Conservation (phyloP, 1,140 invertebrate genomes). For the Steinernema feltiae region DNA sequence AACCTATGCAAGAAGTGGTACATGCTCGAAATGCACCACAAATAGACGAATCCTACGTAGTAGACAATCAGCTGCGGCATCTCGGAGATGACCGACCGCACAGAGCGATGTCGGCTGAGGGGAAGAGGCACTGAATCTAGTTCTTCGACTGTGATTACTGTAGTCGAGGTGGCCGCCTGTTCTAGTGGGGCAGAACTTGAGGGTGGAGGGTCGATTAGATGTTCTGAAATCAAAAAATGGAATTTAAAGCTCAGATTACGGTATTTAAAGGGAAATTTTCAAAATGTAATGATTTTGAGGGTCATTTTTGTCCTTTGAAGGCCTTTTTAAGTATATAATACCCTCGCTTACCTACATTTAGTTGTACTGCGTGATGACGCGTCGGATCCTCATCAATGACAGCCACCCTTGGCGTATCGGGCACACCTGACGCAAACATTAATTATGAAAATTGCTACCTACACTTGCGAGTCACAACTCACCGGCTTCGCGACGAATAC, state of each 20-base stretch:
- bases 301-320: too few relatives aligned
- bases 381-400: neutral
- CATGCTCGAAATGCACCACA: neutral
- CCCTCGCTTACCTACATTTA: constrained; percentile 2
- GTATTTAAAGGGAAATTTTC: too few relatives aligned
- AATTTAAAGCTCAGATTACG: too few relatives aligned
- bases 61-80: neutral
- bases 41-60: neutral
- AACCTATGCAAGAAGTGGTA: neutral
- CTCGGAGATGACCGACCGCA: neutral
- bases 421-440: neutral
- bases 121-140: neutral
- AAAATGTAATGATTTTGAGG: neutral
- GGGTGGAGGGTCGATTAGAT: neutral
- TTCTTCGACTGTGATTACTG: neutral
- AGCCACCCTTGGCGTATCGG: neutral
- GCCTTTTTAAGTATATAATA: too few relatives aligned
- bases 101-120: neutral
- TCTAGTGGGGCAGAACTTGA: neutral
- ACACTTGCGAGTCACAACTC: neutral
- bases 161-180: neutral
- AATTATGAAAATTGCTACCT: neutral
- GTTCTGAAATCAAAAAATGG: neutral
- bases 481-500: neutral
- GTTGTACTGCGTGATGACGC: neutral